Base-by-base conservation (phyloP, 2,113 vertebrate species). In the Seriola aureovittata region DNA sequence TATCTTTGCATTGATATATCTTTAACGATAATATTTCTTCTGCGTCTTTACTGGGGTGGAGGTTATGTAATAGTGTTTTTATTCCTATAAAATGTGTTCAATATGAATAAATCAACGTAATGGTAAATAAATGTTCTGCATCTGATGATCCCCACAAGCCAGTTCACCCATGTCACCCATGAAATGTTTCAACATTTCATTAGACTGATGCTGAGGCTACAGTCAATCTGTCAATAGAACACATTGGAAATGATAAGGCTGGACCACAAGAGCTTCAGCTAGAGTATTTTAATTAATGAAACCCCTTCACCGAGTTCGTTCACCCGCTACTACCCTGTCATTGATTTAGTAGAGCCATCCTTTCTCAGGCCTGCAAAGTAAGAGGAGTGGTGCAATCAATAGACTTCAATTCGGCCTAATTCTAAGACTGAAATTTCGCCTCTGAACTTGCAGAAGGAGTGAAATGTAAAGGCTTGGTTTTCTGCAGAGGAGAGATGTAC, bases 241-340 rank as follows among this genome's bases (percentile, higher is more conserved):
- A 80, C 57, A 50, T 8, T 46, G 58, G 25, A 71, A 66, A 75
- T 44, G 40, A 79, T 48, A 36, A 34, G 40, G 32, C 42, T 14
- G 40, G 29, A 63, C 44, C n/a, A 54, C 62, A 29, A 68, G 36
- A 52, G 54, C 55, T 38, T 13, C 23, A 71, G n/a, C 80, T n/a
- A 42, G 6, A 71, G 32, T 59, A 48, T 85, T 86, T 63, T 76
- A 79, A 88, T 87, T 78, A 81, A 86, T 84, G 46, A 72, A 78
- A 72, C n/a, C 58, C 38, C 9, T 21, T 55, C 25, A 21, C 42
- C 60, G 34, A 65, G 67, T 65, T 64, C n/a, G 55, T 34, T 70
- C 70, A 72, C 17, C 63, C 83, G 46, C 50, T 40, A 25, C 38
- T 70, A 84, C 50, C 32, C 48, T 21, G 65, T 42, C 66, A 77